A percentile compares a stretch with the other conserved stretches of the same genome.
Evolutionary conservation across 2,888 invertebrate genomes (phyloP).

Genomic region (Cephus sareptanus): DNA sequence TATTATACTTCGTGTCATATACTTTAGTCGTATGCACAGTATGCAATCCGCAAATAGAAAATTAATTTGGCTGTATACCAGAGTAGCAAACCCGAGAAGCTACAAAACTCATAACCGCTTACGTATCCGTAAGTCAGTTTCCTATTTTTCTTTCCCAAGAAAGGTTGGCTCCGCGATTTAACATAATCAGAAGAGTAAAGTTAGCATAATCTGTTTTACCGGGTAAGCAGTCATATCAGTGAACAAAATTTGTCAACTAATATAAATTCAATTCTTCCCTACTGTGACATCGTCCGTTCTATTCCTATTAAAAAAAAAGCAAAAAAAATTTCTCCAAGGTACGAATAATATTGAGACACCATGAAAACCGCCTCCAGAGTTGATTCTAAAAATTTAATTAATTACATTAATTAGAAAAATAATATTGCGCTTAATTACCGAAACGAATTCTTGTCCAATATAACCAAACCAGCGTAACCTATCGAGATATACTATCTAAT

Average conservation of each 20-base stretch:
- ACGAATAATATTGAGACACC: not conserved
- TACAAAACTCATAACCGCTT: not conserved
- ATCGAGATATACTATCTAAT: too few relatives aligned
- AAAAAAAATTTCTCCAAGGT: not conserved
- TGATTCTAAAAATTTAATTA: too few relatives aligned
- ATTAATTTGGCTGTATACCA: conserved; percentile 21
- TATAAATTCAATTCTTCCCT: not conserved
- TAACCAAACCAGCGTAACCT: too few relatives aligned
- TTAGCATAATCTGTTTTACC: not conserved
- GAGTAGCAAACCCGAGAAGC: not conserved
- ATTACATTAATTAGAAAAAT: not conserved
- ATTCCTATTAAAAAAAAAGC: not conserved
- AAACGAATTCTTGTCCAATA: too few relatives aligned
- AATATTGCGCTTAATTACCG: not conserved
- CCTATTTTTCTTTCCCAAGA: not conserved
- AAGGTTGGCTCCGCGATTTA: not conserved
- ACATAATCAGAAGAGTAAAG: not conserved
- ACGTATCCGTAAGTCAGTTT: not conserved
- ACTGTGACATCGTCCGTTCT: not conserved
- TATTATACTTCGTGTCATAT: not conserved
- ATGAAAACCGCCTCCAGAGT: too few relatives aligned
- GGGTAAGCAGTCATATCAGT: not conserved
- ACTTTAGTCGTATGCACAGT: not conserved
- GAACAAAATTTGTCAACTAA: not conserved
- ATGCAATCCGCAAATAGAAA: conserved; percentile 19